Evolutionary conservation across 2,113 vertebrate genomes (phyloP), one percentile per base, ranked within the genome.

Genomic region (Pomatostomus ruficeps): DNA sequence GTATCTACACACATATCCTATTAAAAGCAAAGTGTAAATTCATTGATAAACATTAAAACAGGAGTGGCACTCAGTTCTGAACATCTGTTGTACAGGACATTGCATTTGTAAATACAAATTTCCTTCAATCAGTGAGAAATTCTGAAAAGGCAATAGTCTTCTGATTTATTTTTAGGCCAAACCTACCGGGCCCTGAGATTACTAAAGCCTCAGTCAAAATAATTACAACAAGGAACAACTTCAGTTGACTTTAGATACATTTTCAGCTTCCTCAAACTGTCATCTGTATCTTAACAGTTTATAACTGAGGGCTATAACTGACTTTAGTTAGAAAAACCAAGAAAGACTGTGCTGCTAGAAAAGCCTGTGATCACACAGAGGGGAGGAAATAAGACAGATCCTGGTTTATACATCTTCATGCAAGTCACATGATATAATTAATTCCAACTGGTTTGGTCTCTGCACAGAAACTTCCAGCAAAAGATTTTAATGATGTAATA

Each of bases 381-480:
- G 6, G 8, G 9, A 90, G 59, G 84, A 93, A 76, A 68, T 51
- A 81, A 83, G 38, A 38, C 0, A 14, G 45, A 82, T 8, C 6
- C 13, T 40, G 38, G 24, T 74, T 92, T 91, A 62, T 74, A 70
- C 45, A 72, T 36, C 54, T 79, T 70, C 55, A 70, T 8, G 4
- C 14, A 84, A 40, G 28, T 81, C 79, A 81, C 0, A 0, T 86
- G 88, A 88, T 22, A 1, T 28, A 75, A 91, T 76, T 88, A 48
- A 59, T 55, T 90, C 75, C 57, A 78, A 93, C 74, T 81, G 45
- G n/a, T 78, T 94, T 95, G 79, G 75, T 94, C 65, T 92, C 72
- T 45, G 23, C 65, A 81, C 36, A 84, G 95, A 94, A 96, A 94
- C 63, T 93, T 96, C 72, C 82, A 96, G 94, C 72, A 86, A 61